Conservation (phyloP, 2,888 invertebrate species). For the Melinopterus prodromus region DNA sequence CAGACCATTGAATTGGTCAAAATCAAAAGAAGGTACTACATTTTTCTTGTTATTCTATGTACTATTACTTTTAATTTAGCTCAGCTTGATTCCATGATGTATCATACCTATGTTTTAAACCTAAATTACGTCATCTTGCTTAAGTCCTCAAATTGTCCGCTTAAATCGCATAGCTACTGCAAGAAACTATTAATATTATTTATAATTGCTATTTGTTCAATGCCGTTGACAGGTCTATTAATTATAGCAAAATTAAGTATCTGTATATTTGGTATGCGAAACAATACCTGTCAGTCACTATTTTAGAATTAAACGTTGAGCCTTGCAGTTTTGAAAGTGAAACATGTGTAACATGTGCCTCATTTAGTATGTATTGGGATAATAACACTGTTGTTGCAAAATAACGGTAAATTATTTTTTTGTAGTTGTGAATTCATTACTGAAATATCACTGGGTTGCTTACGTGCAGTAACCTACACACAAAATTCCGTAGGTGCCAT, state of each 20-base stretch:
- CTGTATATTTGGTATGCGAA: background rate
- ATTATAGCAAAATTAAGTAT: background rate
- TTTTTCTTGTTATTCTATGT: too few species aligned
- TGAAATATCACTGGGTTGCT: background rate
- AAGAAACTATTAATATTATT: background rate
- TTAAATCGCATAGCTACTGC: background rate
- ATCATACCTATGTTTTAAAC: background rate
- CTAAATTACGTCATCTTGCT: background rate
- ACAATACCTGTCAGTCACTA: background rate
- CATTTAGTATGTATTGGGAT: background rate
- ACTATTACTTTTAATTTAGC: too few species aligned
- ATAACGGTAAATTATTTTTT: background rate
- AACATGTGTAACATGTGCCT: background rate
- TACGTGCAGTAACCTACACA: background rate
- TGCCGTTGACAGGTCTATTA: background rate
- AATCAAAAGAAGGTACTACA: too few species aligned
- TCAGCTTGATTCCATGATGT: too few species aligned
- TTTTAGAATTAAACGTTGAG: background rate
- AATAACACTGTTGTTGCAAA: background rate
- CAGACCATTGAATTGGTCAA: too few species aligned
- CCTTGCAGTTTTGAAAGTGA: conserved; percentile 4
- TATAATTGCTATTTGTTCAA: background rate
- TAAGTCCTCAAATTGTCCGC: background rate
- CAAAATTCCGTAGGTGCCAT: background rate
- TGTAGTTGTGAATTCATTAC: background rate